Evolutionary conservation across 2,113 vertebrate genomes (phyloP).

Genomic region (Capreolus pygargus): DNA sequence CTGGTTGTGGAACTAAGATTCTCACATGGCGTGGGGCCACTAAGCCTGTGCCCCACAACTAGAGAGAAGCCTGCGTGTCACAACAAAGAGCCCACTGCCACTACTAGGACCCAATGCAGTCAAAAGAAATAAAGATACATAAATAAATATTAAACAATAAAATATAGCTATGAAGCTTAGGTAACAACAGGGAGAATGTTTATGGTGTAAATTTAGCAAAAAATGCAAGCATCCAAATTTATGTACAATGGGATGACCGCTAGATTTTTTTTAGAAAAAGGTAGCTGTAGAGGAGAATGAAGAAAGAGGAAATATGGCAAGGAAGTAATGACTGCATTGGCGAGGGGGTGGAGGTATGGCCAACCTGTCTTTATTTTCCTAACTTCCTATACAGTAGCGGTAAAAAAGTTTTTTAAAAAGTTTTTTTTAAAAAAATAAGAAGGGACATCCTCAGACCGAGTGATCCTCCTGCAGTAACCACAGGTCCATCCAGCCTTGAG

Average conservation of each 20-base stretch:
- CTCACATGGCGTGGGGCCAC: background rate
- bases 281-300: background rate
- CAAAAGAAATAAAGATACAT: background rate
- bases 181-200: background rate
- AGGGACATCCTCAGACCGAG: background rate
- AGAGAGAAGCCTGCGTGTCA: background rate
- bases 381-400: background rate
- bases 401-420: background rate
- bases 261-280: background rate
- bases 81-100: rapidly evolving
- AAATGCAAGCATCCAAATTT: background rate
- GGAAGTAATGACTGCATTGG: background rate
- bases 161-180: background rate
- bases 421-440: background rate
- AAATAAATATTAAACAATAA: background rate
- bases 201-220: background rate
- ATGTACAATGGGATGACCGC: background rate
- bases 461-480: background rate
- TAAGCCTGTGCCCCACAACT: background rate
- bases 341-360: background rate
- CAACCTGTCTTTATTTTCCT: background rate
- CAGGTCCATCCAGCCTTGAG: background rate
- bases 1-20: background rate
- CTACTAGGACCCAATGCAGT: background rate
- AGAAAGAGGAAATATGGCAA: background rate